Base-by-base conservation (phyloP, 2,113 vertebrate genomes). In the Heloderma charlesbogerti region DNA sequence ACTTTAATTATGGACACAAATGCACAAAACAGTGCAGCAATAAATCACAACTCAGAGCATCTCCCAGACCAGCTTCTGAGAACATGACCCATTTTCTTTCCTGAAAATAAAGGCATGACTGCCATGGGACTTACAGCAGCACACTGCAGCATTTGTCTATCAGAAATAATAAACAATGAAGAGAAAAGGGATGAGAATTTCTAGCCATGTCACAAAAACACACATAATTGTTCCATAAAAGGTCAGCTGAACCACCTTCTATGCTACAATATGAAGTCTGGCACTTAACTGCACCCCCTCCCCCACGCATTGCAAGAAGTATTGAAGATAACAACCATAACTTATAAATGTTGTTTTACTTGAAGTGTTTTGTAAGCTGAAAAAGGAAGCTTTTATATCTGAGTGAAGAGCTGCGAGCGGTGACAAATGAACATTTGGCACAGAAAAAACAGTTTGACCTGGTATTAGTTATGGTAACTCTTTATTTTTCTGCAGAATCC, bases 81-180 rank as follows among this genome's bases (percentile, higher is more conserved):
- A 75, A 88, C 7, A 67, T 16, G 9, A 78, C 82, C 72, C 88
- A 69, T 57, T 96, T 88, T 88, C 78, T 72, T 90, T 93, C 75
- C 69, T 84, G 87, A 87, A 93, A 94, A 93, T n/a, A 75, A 91
- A n/a, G 81, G 72, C 90, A 43, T 88, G 86, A 37, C 83, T 91
- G 88, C 71, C 74, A 22, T 29, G 80, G 83, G 54, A 92, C 0
- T n/a, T 66, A 86, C 18, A 89, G 43, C 25, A 16, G 43, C 6
- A 81, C 4, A 0, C n/a, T 69, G 4, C 67, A 86, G 86, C 87
- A 71, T 74, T 87, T 8, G 0, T 60, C 79, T 60, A 29, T 71
- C 80, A 93, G 85, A 40, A 78, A 90, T 60, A 90, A 84, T 51
- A 66, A 80, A 54, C 83, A 66, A 25, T 77, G 79, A 25, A 88